Conservation (phyloP, 2,797 vertebrate species). For the Adelosebastes latens region DNA sequence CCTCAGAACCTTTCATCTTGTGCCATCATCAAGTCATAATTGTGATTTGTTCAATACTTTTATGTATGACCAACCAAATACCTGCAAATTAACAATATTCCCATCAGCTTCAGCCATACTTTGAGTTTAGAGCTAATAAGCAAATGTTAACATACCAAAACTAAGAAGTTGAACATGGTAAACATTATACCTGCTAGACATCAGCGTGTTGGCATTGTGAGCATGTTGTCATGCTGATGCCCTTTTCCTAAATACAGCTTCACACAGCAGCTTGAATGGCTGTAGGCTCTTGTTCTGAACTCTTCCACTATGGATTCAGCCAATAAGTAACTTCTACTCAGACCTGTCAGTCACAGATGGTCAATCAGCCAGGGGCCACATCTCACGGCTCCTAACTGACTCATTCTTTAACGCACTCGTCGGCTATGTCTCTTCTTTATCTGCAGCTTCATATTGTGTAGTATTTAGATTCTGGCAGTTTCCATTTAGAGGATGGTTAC, state of each 20-base stretch:
- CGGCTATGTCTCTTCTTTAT: not conserved
- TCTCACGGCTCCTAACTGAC: not conserved
- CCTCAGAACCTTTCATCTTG: not conserved
- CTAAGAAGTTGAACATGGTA: not conserved
- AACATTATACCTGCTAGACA: not conserved
- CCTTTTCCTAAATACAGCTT: not conserved
- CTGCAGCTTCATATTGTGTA: not conserved
- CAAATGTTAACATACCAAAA: not conserved
- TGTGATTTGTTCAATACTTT: too few species aligned
- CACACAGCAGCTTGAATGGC: not conserved
- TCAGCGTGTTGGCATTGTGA: not conserved
- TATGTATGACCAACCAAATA: not conserved
- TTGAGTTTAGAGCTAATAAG: not conserved
- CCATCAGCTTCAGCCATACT: not conserved
- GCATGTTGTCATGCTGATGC: not conserved
- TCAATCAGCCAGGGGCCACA: not conserved
- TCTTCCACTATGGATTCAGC: not conserved
- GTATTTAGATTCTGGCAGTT: slow-evolving; percentile 18
- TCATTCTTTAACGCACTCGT: not conserved
- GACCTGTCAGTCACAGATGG: not conserved
- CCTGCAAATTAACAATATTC: not conserved
- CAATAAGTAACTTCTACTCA: not conserved
- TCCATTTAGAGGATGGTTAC: slow-evolving; percentile 20
- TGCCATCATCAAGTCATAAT: not conserved
- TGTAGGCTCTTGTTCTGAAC: not conserved